Conservation (phyloP, 2,888 invertebrate species). For the Lasiommata megera region DNA sequence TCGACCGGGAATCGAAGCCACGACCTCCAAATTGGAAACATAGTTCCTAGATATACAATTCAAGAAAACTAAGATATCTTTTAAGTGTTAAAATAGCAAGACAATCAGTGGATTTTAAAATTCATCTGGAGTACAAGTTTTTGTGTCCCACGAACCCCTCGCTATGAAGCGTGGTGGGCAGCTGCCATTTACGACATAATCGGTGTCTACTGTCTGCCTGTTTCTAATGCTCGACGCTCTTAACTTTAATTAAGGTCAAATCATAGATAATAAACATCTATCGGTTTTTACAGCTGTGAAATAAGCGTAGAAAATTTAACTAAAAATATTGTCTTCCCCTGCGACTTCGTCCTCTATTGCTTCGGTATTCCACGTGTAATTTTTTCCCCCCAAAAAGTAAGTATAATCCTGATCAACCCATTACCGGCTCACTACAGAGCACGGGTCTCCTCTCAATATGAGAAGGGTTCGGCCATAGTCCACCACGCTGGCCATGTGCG, state of each 20-base stretch:
- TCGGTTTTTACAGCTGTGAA: slow-evolving; percentile 1
- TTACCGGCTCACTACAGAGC: no score
- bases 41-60: no score
- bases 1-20: no score
- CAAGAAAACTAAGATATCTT: no score
- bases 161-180: slow-evolving; percentile 6
- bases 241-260: slow-evolving; percentile 11
- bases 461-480: no score
- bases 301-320: neutral
- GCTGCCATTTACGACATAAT: slow-evolving; percentile 16
- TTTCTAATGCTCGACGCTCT: slow-evolving; percentile 7
- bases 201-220: neutral
- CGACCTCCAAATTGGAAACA: no score
- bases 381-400: no score
- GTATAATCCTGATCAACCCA: no score
- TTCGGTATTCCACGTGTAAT: no score
- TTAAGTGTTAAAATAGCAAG: neutral
- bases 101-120: neutral
- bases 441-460: no score
- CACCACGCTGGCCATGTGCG: no score
- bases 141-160: slow-evolving; percentile 11
- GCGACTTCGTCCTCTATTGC: neutral
- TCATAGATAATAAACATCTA: slow-evolving; percentile 10
- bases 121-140: slow-evolving; percentile 1
- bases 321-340: neutral